These are phyloP conservation scores for Yoshiicerus persimilis DNA, from an alignment of 1,140 invertebrate species.

Conservation along the genomic window DNA sequence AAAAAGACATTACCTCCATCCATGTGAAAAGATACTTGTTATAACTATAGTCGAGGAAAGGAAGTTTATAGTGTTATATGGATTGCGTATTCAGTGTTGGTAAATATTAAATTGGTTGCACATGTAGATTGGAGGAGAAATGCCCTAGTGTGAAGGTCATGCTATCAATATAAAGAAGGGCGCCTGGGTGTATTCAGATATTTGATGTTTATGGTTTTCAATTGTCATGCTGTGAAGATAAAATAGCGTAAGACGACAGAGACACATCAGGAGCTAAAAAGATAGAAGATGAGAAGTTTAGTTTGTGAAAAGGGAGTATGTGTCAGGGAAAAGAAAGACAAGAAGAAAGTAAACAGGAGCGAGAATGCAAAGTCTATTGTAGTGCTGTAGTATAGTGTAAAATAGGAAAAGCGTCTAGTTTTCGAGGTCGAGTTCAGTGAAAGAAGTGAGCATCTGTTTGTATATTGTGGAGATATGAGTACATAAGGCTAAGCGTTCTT, in stretches of 20 bases:
- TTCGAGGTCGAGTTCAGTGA: not conserved
- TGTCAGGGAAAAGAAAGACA: too few species aligned
- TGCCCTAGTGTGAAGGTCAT: not conserved
- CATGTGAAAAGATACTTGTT: too few species aligned
- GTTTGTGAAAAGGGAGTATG: not conserved
- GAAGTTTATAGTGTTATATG: too few species aligned
- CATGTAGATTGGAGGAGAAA: not conserved
- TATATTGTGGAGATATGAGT: not conserved
- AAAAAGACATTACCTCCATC: too few species aligned
- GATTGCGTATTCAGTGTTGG: too few species aligned
- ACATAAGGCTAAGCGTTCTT: not conserved
- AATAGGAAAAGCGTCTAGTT: not conserved
- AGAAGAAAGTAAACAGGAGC: too few species aligned
- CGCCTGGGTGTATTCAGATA: not conserved
- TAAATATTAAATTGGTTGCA: not conserved
- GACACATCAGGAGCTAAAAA: not conserved
- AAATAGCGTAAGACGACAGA: not conserved
- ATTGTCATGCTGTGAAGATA: not conserved
- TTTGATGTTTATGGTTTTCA: not conserved
- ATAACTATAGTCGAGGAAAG: too few species aligned
- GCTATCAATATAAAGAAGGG: not conserved
- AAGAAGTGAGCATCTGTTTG: not conserved
- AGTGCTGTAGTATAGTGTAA: not conserved
- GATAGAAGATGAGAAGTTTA: not conserved
- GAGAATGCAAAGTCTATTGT: not conserved